A percentile compares a stretch with the other conserved stretches of the same genome.
These are phyloP conservation scores for Masnerella sp. DNA, from an alignment of 2,888 invertebrate genomes.

Conservation along the genomic window DNA sequence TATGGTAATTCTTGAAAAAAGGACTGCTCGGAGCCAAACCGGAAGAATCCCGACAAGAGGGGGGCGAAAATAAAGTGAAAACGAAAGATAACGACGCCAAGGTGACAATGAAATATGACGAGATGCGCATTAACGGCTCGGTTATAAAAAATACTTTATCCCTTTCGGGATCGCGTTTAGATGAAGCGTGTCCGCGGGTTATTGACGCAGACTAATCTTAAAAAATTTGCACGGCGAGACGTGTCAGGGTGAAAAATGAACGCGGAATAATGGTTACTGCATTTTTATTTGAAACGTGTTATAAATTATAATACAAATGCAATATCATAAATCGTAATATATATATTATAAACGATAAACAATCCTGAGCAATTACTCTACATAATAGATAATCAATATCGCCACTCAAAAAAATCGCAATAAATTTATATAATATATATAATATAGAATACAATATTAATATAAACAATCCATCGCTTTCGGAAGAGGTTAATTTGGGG, in stretches of 20 bases:
- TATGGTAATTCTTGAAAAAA: constrained; percentile 51
- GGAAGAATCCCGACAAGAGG: constrained; percentile 24
- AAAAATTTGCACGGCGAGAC: constrained; percentile 22
- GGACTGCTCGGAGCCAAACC: constrained; percentile 1
- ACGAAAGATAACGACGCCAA: constrained; percentile 33
- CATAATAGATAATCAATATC: constrained; percentile 69
- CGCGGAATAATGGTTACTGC: constrained; percentile 66
- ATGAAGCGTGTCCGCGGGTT: constrained; percentile 32
- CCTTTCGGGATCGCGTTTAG: constrained; percentile 35
- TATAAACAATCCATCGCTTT: constrained; percentile 72
- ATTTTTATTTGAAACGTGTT: constrained; percentile 75
- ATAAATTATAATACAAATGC: constrained; percentile 76
- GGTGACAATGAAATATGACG: constrained; percentile 50
- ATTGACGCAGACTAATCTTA: constrained; percentile 31
- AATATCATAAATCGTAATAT: constrained; percentile 73
- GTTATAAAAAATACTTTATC: constrained; percentile 42
- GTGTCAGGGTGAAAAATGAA: constrained; percentile 19
- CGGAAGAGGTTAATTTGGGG: constrained; percentile 65
- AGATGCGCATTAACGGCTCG: constrained; percentile 19
- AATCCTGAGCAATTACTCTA: constrained; percentile 76
- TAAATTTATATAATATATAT: constrained; percentile 66
- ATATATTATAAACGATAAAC: constrained; percentile 65
- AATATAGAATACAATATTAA: constrained; percentile 69
- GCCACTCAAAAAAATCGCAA: constrained; percentile 66
- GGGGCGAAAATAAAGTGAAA: not conserved